A percentile compares a stretch with the other conserved stretches of the same genome.
Conservation (phyloP, 2,797 vertebrate genomes). For the Acanthurus tractus region DNA sequence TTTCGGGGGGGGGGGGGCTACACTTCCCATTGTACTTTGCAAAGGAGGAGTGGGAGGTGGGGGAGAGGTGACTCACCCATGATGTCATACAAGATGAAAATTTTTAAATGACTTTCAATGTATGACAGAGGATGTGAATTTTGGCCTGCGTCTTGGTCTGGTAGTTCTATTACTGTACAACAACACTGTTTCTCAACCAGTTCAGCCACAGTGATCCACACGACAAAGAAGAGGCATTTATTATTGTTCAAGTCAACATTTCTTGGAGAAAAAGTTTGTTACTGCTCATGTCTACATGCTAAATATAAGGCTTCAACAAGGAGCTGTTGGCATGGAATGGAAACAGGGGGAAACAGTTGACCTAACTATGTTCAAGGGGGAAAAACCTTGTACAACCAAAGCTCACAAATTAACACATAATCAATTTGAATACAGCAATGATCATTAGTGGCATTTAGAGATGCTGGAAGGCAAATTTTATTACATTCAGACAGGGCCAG, state of each 20-base stretch:
- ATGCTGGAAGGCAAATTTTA: not conserved
- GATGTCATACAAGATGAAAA: constrained; percentile 74
- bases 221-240: not conserved
- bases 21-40: constrained; percentile 52
- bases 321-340: no score
- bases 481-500: no score
- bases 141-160: constrained; percentile 39
- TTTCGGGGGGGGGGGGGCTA: constrained; percentile 46
- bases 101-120: constrained; percentile 60
- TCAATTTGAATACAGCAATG: not conserved
- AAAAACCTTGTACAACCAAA: not conserved
- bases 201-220: not conserved
- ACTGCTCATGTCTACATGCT: not conserved
- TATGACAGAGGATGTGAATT: constrained; percentile 44
- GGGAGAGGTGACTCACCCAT: constrained; percentile 65
- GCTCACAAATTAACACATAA: not conserved
- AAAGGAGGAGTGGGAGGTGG: constrained; percentile 43
- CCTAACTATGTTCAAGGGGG: no score
- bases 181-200: not conserved
- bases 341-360: no score
- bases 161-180: constrained; percentile 25
- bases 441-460: not conserved
- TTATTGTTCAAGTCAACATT: not conserved
- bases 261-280: not conserved
- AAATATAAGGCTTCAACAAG: not conserved